These are phyloP conservation scores for Sprattus sprattus DNA, from an alignment of 2,113 vertebrate species.

Conservation along the genomic window DNA sequence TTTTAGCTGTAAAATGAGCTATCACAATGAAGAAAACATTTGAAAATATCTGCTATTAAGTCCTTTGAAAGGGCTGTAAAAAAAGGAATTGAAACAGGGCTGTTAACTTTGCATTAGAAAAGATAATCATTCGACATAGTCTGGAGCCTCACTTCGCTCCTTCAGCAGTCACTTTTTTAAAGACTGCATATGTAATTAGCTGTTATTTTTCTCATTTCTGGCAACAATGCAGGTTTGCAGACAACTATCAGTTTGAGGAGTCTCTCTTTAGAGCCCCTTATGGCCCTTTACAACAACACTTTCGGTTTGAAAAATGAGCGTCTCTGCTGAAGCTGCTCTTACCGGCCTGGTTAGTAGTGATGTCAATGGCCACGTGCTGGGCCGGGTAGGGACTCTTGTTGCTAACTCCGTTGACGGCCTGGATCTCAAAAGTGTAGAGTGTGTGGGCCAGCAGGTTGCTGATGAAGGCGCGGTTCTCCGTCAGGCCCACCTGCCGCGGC, in stretches of 20 bases:
- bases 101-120: background rate
- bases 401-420: slow-evolving; percentile 93
- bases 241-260: background rate
- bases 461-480: slow-evolving; percentile 89
- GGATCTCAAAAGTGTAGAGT: slow-evolving; percentile 94
- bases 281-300: background rate
- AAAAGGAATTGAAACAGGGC: background rate
- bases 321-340: slow-evolving; percentile 50
- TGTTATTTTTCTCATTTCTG: background rate
- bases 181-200: background rate
- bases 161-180: background rate
- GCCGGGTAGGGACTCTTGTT: slow-evolving; percentile 93
- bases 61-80: background rate
- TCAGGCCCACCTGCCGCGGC: slow-evolving; percentile 89
- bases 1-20: background rate
- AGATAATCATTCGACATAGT: background rate
- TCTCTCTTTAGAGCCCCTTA: too few species aligned
- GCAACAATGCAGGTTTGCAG: too few species aligned
- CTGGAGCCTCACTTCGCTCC: background rate
- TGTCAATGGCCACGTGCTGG: slow-evolving; percentile 92
- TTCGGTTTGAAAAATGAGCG: background rate
- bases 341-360: slow-evolving; percentile 99
- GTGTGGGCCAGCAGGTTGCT: slow-evolving; percentile 95
- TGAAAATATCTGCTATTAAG: background rate
- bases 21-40: background rate